Percentiles rank a stretch among this genome's conserved stretches.
phyloP scores from a whole-genome alignment of 2,888 invertebrate genomes.

The Chrysopilus asiliformis region DNA sequence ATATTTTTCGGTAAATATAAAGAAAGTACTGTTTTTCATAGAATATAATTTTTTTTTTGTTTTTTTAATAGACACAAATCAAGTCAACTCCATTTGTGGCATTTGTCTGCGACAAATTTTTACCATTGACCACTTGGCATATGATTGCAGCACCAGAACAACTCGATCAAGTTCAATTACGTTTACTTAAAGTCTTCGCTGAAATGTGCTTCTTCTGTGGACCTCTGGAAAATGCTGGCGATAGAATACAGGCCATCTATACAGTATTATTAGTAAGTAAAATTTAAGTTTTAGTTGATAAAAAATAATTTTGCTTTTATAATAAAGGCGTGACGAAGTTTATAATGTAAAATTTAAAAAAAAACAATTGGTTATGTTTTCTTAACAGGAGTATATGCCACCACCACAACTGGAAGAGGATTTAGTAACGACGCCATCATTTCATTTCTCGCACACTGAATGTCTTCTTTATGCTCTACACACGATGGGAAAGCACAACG shows the following conservation, averaged over 20 bases:
- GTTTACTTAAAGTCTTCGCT: constrained; percentile 74
- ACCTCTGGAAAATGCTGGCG: constrained; percentile 56
- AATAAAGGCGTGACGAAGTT: no score
- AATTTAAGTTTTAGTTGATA: constrained; percentile 1
- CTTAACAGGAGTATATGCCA: constrained; percentile 69
- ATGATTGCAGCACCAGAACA: constrained; percentile 47
- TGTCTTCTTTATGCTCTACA: constrained; percentile 67
- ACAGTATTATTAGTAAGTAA: constrained; percentile 59
- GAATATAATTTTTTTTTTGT: constrained; percentile 3
- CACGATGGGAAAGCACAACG: constrained; percentile 63
- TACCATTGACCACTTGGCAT: constrained; percentile 55
- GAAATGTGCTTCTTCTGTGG: constrained; percentile 71
- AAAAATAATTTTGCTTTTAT: background rate
- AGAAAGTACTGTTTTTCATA: background rate
- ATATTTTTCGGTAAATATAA: constrained; percentile 66
- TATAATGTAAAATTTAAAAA: constrained; percentile 3
- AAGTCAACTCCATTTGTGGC: constrained; percentile 73
- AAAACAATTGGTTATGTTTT: constrained; percentile 7
- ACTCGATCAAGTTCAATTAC: constrained; percentile 54
- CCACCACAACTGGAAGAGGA: constrained; percentile 63
- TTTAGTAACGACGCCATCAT: constrained; percentile 55
- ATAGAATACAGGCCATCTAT: constrained; percentile 63
- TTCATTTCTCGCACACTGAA: constrained; percentile 89
- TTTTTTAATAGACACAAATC: constrained; percentile 55
- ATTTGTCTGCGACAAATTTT: constrained; percentile 72